Conservation (phyloP, 1,140 invertebrate species). For the Rhopalosiphum padi region DNA sequence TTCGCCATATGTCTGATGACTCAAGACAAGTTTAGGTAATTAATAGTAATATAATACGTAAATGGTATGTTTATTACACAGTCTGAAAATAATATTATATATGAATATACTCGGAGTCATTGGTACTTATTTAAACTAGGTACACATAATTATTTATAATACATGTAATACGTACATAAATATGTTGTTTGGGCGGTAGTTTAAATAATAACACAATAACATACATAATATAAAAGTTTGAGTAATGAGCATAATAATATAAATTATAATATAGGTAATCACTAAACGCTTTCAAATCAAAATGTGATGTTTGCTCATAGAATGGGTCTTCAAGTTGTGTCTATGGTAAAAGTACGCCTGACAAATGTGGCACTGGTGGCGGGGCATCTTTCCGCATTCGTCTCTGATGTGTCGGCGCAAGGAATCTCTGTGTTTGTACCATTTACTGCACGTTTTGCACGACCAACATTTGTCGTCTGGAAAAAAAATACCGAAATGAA, state of each 20-base stretch:
- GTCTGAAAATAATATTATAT: background rate
- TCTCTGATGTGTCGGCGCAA: slow-evolving; percentile 69
- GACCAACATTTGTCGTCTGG: background rate
- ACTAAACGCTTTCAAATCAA: background rate
- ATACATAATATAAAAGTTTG: background rate
- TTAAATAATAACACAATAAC: background rate
- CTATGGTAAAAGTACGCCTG: slow-evolving; percentile 52
- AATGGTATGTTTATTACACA: background rate
- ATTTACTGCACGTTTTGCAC: slow-evolving; percentile 60
- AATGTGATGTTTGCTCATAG: slow-evolving; percentile 54
- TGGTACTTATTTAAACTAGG: too few relatives aligned
- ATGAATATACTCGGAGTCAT: background rate
- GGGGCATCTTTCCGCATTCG: slow-evolving; percentile 65
- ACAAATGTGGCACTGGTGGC: slow-evolving; percentile 49
- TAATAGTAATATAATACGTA: background rate
- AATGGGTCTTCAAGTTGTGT: slow-evolving; percentile 54
- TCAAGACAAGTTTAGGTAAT: background rate
- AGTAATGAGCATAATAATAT: background rate
- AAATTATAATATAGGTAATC: background rate
- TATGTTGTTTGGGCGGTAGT: background rate
- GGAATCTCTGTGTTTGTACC: slow-evolving; percentile 66
- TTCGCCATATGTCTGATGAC: background rate
- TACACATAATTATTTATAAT: too few relatives aligned
- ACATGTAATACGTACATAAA: background rate
- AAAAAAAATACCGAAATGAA: slow-evolving; percentile 27